These are phyloP conservation scores for Atopsyche davidsoni DNA, from an alignment of 1,140 invertebrate genomes.

Conservation along the genomic window DNA sequence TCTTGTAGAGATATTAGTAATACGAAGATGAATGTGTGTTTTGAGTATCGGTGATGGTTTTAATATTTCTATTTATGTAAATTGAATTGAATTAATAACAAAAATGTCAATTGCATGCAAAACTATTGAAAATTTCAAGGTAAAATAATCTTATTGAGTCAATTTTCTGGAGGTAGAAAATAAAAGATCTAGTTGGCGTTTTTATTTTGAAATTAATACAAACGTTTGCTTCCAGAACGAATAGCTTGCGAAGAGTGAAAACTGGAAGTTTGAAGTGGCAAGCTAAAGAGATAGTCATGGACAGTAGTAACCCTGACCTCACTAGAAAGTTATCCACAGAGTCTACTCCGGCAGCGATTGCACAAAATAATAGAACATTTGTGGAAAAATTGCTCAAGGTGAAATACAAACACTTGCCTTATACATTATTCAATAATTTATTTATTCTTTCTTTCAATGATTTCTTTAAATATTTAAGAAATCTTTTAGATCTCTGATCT, in stretches of 20 bases:
- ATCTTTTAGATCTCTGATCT: too few relatives aligned
- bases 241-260: constrained; percentile 54
- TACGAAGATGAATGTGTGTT: too few relatives aligned
- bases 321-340: constrained; percentile 47
- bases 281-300: constrained; percentile 52
- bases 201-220: constrained; percentile 2
- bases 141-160: too few relatives aligned
- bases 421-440: not conserved
- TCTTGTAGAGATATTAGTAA: too few relatives aligned
- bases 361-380: constrained; percentile 98
- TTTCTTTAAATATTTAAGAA: too few relatives aligned
- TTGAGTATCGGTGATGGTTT: too few relatives aligned
- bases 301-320: constrained; percentile 43
- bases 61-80: too few relatives aligned
- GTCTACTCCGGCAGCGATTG: constrained; percentile 76
- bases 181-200: too few relatives aligned
- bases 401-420: constrained; percentile 21
- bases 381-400: constrained; percentile 95
- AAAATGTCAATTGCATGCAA: too few relatives aligned
- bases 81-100: too few relatives aligned
- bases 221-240: constrained; percentile 42
- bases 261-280: constrained; percentile 52
- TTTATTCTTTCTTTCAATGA: constrained; percentile 13
- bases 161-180: too few relatives aligned
- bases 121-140: too few relatives aligned